These are phyloP conservation scores for Neotragus moschatus DNA, from an alignment of 2,113 vertebrate species.

Conservation along the genomic window DNA sequence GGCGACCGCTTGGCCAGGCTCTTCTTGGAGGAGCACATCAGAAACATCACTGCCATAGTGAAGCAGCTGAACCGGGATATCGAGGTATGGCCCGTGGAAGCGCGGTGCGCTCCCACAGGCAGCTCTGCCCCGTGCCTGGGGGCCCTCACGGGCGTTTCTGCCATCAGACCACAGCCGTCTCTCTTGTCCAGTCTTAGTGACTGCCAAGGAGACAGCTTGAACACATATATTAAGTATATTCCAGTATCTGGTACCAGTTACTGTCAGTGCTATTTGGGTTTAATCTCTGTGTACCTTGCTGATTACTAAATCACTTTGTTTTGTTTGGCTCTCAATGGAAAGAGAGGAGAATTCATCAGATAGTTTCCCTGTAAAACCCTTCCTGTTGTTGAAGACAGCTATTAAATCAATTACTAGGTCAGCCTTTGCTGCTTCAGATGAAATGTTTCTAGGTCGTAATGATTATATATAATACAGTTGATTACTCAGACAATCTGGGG, in stretches of 20 bases:
- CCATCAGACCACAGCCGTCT: background rate
- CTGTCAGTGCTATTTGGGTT: conserved; percentile 11
- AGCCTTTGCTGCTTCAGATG: background rate
- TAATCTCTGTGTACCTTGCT: conserved; percentile 48
- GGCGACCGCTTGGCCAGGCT: conserved; percentile 83
- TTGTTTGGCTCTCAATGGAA: conserved; percentile 35
- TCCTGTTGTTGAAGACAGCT: background rate
- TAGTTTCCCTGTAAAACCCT: conserved; percentile 10
- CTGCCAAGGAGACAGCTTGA: conserved; percentile 15
- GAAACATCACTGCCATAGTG: conserved; percentile 84
- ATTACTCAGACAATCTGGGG: background rate
- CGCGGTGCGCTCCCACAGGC: accelerated
- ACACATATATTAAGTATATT: conserved; percentile 7
- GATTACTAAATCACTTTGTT: conserved; percentile 45
- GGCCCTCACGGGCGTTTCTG: background rate
- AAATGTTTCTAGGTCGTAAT: background rate
- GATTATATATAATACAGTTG: background rate
- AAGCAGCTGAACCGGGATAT: conserved; percentile 85
- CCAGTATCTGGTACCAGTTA: conserved; percentile 20
- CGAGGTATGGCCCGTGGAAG: conserved; percentile 72
- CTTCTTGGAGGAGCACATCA: conserved; percentile 85
- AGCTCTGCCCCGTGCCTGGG: accelerated
- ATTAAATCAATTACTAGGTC: conserved; percentile 16
- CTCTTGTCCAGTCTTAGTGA: background rate
- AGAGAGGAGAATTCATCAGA: background rate